Percentiles rank a stretch among this genome's conserved stretches.
These are phyloP conservation scores for Ceraclea dissimilis DNA, from an alignment of 2,888 invertebrate species.

Conservation along the genomic window DNA sequence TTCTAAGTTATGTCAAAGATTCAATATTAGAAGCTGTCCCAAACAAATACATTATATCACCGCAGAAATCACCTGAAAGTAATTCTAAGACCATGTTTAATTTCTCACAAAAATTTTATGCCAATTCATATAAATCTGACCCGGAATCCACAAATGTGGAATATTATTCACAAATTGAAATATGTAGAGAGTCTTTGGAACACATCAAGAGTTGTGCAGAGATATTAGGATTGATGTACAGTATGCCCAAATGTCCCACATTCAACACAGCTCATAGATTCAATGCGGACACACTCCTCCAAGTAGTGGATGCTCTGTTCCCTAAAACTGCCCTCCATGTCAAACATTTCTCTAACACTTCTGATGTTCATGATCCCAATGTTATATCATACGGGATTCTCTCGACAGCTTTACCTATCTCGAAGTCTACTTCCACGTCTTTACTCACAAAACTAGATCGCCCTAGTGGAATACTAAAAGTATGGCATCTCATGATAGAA, in stretches of 20 bases:
- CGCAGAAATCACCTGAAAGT: slow-evolving; percentile 16
- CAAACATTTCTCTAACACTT: slow-evolving; percentile 59
- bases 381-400: slow-evolving; percentile 59
- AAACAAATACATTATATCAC: slow-evolving; percentile 2
- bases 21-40: slow-evolving; percentile 30
- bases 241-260: slow-evolving; percentile 90
- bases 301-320: slow-evolving; percentile 78
- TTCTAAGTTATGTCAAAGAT: slow-evolving; percentile 69
- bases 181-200: slow-evolving; percentile 73
- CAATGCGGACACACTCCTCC: slow-evolving; percentile 67
- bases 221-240: slow-evolving; percentile 85
- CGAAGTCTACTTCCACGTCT: slow-evolving; percentile 45
- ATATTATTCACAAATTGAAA: slow-evolving; percentile 37
- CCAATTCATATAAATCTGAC: slow-evolving; percentile 36
- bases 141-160: slow-evolving; percentile 31
- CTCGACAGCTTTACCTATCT: slow-evolving; percentile 45
- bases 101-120: slow-evolving; percentile 29
- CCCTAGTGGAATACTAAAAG: slow-evolving; percentile 76
- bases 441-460: slow-evolving; percentile 64
- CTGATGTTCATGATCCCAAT: slow-evolving; percentile 57
- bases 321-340: slow-evolving; percentile 63
- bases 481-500: slow-evolving; percentile 85
- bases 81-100: slow-evolving; percentile 17
- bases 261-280: slow-evolving; percentile 84
- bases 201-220: slow-evolving; percentile 80